Base-by-base conservation (phyloP, 2,888 invertebrate genomes). In the Drosophila kanekoi region DNA sequence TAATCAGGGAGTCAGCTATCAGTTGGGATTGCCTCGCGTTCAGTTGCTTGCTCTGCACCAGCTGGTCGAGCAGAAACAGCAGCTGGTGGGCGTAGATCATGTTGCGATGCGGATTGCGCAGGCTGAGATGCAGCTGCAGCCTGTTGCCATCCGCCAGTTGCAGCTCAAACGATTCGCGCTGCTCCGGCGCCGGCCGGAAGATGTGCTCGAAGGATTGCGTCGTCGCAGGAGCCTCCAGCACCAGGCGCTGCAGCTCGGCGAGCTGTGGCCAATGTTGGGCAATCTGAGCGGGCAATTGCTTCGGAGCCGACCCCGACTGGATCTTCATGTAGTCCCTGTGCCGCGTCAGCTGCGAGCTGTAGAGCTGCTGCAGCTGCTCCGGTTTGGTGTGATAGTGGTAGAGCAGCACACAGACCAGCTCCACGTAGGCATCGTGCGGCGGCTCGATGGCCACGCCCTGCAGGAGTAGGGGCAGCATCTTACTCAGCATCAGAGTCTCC, bases 401-500 rank as follows among this genome's bases (percentile, higher is more conserved):
- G 18, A 92, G 84, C 10, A 92, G 69, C 18, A 92, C 70, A 11
- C 81, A 87, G 0, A 92, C 93, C 40, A 91, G 87, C 71, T 93
- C 92, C 10, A 93, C 74, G 74, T 93, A 94, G 77, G 90, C 90
- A 73, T 91, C 79, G 69, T 92, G 87, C 28, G 89, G 69, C 16
- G 72, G 44, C 33, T 73, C 84, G 0, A 90, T 73, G 8, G 81
- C 73, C 0, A 92, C 91, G 60, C 91, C 90, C 62, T 92, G 89
- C 1, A 92, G 71, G 13, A 93, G 84, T 13, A 91, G 72, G 4
- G 89, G 87, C 81, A 92, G 83, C 35, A 93, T 89, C 16, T 93
- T 86, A 66, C 93, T 86, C 37, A 93, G 75, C 1, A 91, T 87
- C 33, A 90, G 61, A 0, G 85, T 81, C 57, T 92, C 92, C 10